phyloP scores from a whole-genome alignment of 2,888 invertebrate species.

The Gisinianus flammeolus region DNA sequence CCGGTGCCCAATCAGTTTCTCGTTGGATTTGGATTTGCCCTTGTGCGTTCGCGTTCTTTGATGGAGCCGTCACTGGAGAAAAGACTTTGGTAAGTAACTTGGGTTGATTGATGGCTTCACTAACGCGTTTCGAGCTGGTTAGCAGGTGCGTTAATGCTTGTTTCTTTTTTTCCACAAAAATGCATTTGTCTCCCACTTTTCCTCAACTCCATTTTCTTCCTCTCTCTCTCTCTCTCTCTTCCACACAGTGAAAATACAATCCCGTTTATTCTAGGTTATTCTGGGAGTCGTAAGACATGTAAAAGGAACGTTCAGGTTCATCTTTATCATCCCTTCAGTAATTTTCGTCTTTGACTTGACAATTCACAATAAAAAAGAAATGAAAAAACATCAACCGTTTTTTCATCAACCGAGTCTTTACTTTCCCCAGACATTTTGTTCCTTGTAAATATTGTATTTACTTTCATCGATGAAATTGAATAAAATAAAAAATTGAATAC shows the following conservation, averaged over 20 bases:
- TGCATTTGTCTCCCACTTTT: conserved; percentile 39
- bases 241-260: not conserved
- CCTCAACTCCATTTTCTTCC: conserved; percentile 9
- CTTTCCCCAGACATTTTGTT: too few relatives aligned
- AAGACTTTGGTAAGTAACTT: conserved; percentile 11
- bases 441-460: too few relatives aligned
- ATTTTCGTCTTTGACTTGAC: too few relatives aligned
- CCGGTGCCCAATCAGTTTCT: too few relatives aligned
- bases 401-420: too few relatives aligned
- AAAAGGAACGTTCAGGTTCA: not conserved
- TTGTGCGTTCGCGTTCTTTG: too few relatives aligned
- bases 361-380: not conserved
- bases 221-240: not conserved
- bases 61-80: not conserved
- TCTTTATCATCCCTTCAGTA: not conserved
- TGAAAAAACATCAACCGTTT: not conserved
- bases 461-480: too few relatives aligned
- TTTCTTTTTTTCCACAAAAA: conserved; percentile 33
- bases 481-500: too few relatives aligned
- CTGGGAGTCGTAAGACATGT: too few relatives aligned
- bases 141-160: conserved; percentile 46
- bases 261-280: too few relatives aligned
- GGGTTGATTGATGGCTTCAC: conserved; percentile 46
- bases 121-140: conserved; percentile 42
- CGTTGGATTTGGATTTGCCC: too few relatives aligned